Conservation (phyloP, 2,113 vertebrate species). For the Neodon shergylaensis region DNA sequence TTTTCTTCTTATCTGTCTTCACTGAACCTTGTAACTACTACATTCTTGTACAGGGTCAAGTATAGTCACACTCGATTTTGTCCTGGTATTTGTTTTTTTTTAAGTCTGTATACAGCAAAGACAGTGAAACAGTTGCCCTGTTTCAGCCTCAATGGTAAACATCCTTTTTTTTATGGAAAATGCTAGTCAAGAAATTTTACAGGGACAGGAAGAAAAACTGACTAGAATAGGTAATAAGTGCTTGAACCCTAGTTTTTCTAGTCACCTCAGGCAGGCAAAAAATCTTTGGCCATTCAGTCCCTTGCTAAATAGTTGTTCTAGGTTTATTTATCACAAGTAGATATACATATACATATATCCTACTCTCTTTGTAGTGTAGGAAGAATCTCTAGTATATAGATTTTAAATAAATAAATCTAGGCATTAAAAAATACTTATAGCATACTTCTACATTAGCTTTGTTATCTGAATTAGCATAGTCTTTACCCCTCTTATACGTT, state of each 20-base stretch:
- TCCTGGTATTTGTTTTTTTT: background rate
- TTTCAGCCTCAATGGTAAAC: background rate
- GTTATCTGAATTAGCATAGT: background rate
- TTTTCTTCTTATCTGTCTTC: background rate
- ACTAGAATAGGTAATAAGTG: background rate
- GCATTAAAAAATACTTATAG: background rate
- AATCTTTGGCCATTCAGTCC: background rate
- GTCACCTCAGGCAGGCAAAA: background rate
- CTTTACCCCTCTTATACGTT: background rate
- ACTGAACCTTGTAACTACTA: background rate
- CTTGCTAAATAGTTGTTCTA: background rate
- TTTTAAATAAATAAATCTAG: constrained; percentile 8
- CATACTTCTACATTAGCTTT: background rate
- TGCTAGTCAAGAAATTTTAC: background rate
- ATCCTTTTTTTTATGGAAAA: background rate
- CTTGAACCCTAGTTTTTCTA: background rate
- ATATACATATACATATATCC: background rate
- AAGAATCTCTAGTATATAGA: background rate
- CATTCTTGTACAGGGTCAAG: background rate
- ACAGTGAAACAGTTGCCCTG: background rate
- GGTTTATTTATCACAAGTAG: background rate
- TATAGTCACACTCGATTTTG: background rate
- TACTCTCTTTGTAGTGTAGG: background rate
- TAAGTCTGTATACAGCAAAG: background rate
- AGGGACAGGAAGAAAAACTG: background rate